A percentile compares a stretch with the other conserved stretches of the same genome.
Conservation (phyloP, 2,888 invertebrate genomes). For the Linhomoeus sp. region DNA sequence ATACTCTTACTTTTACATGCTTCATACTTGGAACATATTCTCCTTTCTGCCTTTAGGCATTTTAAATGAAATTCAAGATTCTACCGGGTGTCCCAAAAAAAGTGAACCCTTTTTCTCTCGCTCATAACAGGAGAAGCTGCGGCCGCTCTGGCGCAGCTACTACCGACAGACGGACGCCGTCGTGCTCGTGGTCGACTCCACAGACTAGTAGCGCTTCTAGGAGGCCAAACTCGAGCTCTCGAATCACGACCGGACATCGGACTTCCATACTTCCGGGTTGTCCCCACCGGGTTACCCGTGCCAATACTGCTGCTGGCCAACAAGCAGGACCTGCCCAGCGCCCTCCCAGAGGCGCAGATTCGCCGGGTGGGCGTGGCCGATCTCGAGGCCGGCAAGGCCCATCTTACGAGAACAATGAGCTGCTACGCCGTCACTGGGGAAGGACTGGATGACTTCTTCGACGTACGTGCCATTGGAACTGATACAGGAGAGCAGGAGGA, state of each 20-base stretch:
- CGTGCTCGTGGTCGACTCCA: conserved; percentile 83
- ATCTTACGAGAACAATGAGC: conserved; percentile 53
- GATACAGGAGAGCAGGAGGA: conserved; percentile 75
- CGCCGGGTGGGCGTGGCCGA: conserved; percentile 72
- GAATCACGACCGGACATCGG: too few relatives aligned
- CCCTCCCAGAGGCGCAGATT: conserved; percentile 58
- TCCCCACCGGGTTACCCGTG: too few relatives aligned
- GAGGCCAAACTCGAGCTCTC: conserved; percentile 84
- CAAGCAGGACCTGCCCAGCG: conserved; percentile 70
- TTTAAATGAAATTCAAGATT: too few relatives aligned
- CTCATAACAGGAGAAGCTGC: conserved; percentile 85
- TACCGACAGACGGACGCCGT: conserved; percentile 78
- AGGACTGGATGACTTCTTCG: conserved; percentile 80
- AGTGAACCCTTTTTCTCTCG: too few relatives aligned
- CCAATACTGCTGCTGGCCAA: conserved; percentile 83
- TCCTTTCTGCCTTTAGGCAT: too few relatives aligned
- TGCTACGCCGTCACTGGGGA: conserved; percentile 93
- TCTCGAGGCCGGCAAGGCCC: conserved; percentile 33
- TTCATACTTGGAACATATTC: too few relatives aligned
- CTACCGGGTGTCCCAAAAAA: too few relatives aligned
- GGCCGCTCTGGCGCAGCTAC: conserved; percentile 64
- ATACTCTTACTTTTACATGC: too few relatives aligned
- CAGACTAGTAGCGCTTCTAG: conserved; percentile 79
- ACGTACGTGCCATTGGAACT: conserved; percentile 78
- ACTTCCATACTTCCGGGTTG: too few relatives aligned